These are phyloP conservation scores for Abrostola tripartita DNA, from an alignment of 2,888 invertebrate genomes.

Conservation along the genomic window DNA sequence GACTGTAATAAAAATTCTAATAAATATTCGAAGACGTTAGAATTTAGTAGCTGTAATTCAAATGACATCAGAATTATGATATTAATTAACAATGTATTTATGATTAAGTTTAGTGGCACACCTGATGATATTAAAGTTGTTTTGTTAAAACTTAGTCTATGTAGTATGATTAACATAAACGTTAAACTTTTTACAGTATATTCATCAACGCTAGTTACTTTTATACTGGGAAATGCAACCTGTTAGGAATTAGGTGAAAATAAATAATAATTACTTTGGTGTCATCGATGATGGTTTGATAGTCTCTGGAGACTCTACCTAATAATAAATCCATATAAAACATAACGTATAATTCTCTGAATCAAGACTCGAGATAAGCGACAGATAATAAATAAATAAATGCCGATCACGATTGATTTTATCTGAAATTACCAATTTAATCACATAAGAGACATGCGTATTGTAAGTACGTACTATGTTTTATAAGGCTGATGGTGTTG, in stretches of 20 bases:
- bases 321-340: conserved; percentile 1
- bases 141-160: conserved; percentile 19
- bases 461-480: conserved; percentile 43
- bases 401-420: conserved; percentile 2
- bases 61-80: conserved; percentile 36
- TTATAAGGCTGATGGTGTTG: conserved; percentile 43
- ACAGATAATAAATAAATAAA: conserved; percentile 1
- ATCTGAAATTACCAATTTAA: conserved; percentile 8
- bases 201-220: too few relatives aligned
- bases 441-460: conserved; percentile 35
- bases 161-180: conserved; percentile 18
- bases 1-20: conserved; percentile 41
- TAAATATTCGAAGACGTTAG: conserved; percentile 33
- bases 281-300: neutral
- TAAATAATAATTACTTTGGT: neutral
- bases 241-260: neutral
- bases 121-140: conserved; percentile 14
- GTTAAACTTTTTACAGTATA: too few relatives aligned
- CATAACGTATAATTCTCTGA: neutral
- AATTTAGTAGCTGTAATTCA: conserved; percentile 26
- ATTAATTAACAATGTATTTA: conserved; percentile 41
- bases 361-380: neutral
- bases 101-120: conserved; percentile 28
- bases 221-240: too few relatives aligned
- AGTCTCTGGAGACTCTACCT: too few relatives aligned